Conservation (phyloP, 1,140 invertebrate species). For the Samia ricini region DNA sequence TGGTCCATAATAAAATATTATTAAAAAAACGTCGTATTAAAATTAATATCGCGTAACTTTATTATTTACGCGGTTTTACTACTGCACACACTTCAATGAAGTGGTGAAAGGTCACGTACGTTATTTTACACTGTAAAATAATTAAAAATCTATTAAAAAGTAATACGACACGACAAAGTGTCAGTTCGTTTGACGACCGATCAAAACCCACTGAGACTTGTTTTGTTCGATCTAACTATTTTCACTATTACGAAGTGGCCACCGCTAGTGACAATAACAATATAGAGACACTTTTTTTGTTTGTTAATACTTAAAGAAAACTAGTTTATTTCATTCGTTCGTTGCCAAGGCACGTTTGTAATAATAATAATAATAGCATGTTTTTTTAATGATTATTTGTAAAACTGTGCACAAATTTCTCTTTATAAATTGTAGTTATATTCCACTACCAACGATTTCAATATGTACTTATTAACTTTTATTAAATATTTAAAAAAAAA, state of each 20-base stretch:
- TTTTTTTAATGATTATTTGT: no score
- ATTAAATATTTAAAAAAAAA: no score
- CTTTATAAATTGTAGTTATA: not conserved
- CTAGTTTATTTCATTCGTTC: not conserved
- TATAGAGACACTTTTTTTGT: not conserved
- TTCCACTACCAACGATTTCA: no score
- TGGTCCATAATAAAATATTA: no score
- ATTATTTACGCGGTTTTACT: not conserved
- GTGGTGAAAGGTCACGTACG: not conserved
- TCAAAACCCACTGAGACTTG: not conserved
- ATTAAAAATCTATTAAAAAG: not conserved
- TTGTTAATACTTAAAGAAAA: not conserved
- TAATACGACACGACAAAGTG: not conserved
- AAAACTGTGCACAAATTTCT: not conserved
- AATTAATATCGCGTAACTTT: no score
- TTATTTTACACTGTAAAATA: not conserved
- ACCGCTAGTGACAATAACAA: not conserved
- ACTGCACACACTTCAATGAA: not conserved
- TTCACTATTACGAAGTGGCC: not conserved
- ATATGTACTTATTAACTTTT: no score
- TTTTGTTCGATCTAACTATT: not conserved
- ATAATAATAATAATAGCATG: not conserved
- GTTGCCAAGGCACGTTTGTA: not conserved
- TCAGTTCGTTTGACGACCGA: not conserved
- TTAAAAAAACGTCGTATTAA: not conserved